Percentiles rank a stretch among this genome's conserved stretches.
Conservation (phyloP, 2,113 vertebrate species). For the Platysternon megacephalum region DNA sequence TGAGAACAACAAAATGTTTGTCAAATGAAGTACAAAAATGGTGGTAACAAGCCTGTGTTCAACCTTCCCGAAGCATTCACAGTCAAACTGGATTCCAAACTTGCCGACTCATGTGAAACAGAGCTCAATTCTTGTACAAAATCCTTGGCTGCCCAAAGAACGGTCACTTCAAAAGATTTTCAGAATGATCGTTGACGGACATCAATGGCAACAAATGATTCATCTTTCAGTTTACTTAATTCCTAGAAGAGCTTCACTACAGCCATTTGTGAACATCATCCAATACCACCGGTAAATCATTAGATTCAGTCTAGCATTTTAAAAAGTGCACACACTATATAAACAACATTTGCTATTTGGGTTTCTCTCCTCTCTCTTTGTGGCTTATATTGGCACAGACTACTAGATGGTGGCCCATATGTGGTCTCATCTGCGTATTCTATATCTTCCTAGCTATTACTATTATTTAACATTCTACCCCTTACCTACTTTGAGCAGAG, state of each 20-base stretch:
- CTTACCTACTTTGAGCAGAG: neutral
- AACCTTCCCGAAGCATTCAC: neutral
- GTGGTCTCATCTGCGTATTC: neutral
- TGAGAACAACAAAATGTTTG: neutral
- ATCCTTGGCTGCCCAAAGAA: neutral
- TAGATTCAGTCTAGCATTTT: neutral
- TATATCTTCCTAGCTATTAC: neutral
- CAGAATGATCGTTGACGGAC: neutral
- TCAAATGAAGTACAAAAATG: neutral
- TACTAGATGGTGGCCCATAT: neutral
- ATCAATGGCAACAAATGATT: neutral
- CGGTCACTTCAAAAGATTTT: neutral
- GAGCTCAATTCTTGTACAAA: neutral
- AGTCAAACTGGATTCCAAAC: neutral
- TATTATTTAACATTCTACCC: neutral
- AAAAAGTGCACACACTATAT: neutral
- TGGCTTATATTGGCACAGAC: accelerated
- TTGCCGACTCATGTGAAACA: neutral
- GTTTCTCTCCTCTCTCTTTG: neutral
- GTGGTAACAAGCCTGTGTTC: neutral
- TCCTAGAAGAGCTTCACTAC: neutral
- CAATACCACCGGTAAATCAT: neutral
- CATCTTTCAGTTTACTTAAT: neutral
- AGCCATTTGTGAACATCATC: neutral
- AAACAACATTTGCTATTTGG: neutral